These are phyloP conservation scores for Aptenodytes patagonicus DNA, from an alignment of 2,113 vertebrate genomes.

Conservation along the genomic window DNA sequence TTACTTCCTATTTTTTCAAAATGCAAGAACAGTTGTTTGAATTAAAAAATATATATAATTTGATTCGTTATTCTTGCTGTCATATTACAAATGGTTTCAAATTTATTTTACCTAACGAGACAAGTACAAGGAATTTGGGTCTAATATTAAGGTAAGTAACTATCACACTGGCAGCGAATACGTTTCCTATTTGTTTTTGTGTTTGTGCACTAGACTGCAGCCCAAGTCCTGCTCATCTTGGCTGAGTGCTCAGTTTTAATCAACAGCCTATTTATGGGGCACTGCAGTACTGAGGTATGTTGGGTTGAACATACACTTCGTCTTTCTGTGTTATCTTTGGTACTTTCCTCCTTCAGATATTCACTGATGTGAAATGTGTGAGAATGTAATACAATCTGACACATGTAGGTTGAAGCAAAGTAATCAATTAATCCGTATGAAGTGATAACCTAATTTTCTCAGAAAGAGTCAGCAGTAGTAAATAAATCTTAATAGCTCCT, in stretches of 20 bases:
- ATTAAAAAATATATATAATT: not conserved
- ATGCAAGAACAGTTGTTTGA: not conserved
- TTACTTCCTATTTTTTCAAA: not conserved
- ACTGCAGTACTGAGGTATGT: not conserved
- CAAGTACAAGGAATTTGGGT: not conserved
- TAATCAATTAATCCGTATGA: not conserved
- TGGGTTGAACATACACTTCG: not conserved
- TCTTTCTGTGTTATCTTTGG: not conserved
- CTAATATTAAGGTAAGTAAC: not conserved
- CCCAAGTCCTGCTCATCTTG: not conserved
- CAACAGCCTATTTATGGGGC: not conserved
- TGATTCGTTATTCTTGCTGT: not conserved
- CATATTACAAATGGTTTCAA: not conserved
- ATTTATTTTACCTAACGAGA: not conserved
- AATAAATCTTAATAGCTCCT: not conserved
- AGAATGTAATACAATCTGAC: not conserved
- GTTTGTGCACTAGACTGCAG: not conserved
- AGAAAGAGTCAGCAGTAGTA: not conserved
- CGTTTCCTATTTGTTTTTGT: not conserved
- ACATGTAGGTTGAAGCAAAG: not conserved
- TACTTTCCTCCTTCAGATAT: not conserved
- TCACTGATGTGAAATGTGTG: not conserved
- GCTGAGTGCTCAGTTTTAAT: not conserved
- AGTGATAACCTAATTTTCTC: not conserved
- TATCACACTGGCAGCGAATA: not conserved